Evolutionary conservation across 2,113 vertebrate species (phyloP).

Genomic region (Australoheros scitulus): DNA sequence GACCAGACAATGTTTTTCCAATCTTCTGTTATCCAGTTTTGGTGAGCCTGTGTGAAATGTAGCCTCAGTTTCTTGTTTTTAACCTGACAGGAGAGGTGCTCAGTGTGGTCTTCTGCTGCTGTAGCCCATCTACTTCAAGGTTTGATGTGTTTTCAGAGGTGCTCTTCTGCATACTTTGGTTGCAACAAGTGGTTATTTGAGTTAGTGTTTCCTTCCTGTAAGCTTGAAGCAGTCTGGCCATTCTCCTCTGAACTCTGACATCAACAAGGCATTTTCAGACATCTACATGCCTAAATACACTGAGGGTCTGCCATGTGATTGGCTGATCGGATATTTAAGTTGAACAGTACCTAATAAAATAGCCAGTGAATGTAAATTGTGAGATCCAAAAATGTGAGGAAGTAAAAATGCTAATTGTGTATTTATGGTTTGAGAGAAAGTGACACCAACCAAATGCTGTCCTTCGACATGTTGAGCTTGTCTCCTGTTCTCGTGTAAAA

Average conservation of each 20-base stretch:
- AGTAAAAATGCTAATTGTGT: background rate
- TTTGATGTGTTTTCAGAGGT: background rate
- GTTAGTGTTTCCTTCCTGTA: background rate
- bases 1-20: background rate
- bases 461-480: constrained; percentile 50
- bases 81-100: background rate
- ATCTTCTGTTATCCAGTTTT: background rate
- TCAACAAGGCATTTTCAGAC: too few relatives aligned
- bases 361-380: background rate
- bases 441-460: constrained; percentile 67
- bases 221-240: background rate
- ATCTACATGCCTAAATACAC: background rate
- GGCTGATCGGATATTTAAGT: background rate
- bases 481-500: constrained; percentile 56
- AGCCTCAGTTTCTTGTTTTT: background rate
- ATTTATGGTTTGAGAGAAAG: background rate
- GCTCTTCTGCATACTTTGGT: background rate
- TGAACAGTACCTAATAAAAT: background rate
- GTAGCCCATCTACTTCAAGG: too few relatives aligned
- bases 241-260: background rate
- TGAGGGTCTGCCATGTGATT: background rate
- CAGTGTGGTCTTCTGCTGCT: background rate
- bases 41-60: background rate
- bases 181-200: background rate
- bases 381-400: background rate